Evolutionary conservation across 2,888 invertebrate species (phyloP).

Genomic region (Anticlea derivata): DNA sequence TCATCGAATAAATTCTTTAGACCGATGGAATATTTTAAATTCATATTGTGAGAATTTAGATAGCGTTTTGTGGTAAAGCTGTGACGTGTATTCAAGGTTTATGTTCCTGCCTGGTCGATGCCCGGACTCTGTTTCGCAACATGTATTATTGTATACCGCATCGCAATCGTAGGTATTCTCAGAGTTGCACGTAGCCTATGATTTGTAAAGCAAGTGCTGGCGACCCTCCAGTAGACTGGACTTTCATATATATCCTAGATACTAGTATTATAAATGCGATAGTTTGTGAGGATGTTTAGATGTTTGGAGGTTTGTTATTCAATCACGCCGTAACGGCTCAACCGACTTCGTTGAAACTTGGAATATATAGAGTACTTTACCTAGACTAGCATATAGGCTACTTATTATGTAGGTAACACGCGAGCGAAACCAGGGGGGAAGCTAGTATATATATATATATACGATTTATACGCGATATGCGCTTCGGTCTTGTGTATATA

Average conservation of each 20-base stretch:
- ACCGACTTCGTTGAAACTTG: too few relatives aligned
- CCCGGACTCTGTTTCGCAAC: constrained; percentile 25
- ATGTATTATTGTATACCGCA: constrained; percentile 25
- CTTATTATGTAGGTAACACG: too few relatives aligned
- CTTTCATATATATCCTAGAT: too few relatives aligned
- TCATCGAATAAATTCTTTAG: too few relatives aligned
- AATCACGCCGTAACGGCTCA: too few relatives aligned
- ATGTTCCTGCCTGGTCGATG: constrained; percentile 13
- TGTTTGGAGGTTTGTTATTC: too few relatives aligned
- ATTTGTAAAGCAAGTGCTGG: constrained; percentile 37
- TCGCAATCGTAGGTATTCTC: constrained; percentile 25
- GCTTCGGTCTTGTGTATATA: constrained; percentile 1
- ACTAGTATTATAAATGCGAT: too few relatives aligned
- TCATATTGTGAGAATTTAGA: not conserved
- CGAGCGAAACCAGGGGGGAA: too few relatives aligned
- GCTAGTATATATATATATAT: too few relatives aligned
- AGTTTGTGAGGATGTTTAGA: too few relatives aligned
- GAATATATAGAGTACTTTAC: too few relatives aligned
- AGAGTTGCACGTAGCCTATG: constrained; percentile 29
- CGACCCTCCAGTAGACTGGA: constrained; percentile 28
- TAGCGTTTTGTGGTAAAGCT: constrained; percentile 1
- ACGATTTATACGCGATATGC: constrained; percentile 18
- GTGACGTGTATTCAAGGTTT: constrained; percentile 14
- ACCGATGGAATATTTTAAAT: not conserved
- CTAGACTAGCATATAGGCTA: too few relatives aligned